phyloP scores from a whole-genome alignment of 2,113 vertebrate genomes.

The Stomatorhinus ivindoensis region DNA sequence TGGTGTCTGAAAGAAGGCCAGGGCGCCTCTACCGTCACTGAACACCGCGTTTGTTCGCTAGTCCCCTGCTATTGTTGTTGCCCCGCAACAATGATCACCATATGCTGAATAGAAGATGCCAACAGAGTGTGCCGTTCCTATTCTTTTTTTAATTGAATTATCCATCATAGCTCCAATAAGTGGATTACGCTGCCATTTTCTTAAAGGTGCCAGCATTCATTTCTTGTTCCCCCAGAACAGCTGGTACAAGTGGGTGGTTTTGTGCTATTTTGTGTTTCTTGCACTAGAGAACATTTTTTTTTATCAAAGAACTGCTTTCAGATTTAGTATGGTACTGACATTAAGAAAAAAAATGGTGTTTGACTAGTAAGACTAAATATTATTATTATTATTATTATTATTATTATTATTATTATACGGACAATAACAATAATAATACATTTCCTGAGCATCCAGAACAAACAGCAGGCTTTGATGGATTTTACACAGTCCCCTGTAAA shows the following conservation, averaged over 20 bases:
- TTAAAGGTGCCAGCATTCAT: not conserved
- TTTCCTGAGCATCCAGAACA: not conserved
- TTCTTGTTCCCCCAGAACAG: not conserved
- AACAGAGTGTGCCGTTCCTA: slow-evolving; percentile 9
- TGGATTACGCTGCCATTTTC: slow-evolving; percentile 1
- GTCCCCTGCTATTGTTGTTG: not conserved
- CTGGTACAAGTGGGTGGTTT: not conserved
- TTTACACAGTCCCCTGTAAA: not conserved
- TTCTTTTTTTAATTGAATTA: slow-evolving; percentile 21
- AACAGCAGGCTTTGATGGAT: not conserved
- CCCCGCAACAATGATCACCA: slow-evolving; percentile 15
- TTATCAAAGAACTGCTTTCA: not conserved
- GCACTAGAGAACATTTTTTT: not conserved
- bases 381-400: not conserved
- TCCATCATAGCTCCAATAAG: slow-evolving; percentile 24
- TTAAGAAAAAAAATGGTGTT: not conserved
- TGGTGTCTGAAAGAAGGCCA: not conserved
- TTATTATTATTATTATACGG: not conserved
- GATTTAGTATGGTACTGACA: not conserved
- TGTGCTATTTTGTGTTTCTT: not conserved
- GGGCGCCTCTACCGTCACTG: not conserved
- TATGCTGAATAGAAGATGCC: slow-evolving; percentile 22
- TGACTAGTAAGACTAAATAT: not conserved
- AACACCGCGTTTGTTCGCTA: not conserved
- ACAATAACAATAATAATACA: not conserved